phyloP scores from a whole-genome alignment of 2,797 vertebrate genomes.

The Urocyon cinereoargenteus region DNA sequence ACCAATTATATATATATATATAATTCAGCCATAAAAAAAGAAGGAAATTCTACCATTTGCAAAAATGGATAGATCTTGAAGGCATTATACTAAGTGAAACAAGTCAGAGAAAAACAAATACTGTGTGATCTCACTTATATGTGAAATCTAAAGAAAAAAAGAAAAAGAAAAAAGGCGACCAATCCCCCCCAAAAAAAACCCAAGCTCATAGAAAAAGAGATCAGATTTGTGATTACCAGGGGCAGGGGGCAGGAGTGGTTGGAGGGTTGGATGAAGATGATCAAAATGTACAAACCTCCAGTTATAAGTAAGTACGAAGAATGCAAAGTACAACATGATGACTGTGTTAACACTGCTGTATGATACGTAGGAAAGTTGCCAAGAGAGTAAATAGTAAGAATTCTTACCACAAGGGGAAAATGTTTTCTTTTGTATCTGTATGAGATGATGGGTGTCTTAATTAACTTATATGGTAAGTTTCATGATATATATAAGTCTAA shows the following conservation, averaged over 20 bases:
- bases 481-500: neutral
- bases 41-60: neutral
- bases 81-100: neutral
- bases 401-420: neutral
- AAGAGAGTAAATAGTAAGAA: neutral
- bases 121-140: neutral
- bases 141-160: neutral
- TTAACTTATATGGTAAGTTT: neutral
- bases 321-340: neutral
- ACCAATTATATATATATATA: neutral
- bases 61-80: neutral
- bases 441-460: neutral
- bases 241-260: neutral
- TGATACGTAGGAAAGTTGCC: neutral
- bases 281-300: neutral
- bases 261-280: neutral
- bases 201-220: neutral
- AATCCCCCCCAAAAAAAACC: neutral
- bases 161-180: neutral
- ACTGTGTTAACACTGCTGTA: neutral
- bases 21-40: neutral
- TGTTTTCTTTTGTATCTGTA: neutral
- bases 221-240: neutral
- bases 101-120: neutral
- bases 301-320: neutral